These are phyloP conservation scores for Hydrolagus colliei DNA, from an alignment of 2,797 vertebrate species.

Conservation along the genomic window DNA sequence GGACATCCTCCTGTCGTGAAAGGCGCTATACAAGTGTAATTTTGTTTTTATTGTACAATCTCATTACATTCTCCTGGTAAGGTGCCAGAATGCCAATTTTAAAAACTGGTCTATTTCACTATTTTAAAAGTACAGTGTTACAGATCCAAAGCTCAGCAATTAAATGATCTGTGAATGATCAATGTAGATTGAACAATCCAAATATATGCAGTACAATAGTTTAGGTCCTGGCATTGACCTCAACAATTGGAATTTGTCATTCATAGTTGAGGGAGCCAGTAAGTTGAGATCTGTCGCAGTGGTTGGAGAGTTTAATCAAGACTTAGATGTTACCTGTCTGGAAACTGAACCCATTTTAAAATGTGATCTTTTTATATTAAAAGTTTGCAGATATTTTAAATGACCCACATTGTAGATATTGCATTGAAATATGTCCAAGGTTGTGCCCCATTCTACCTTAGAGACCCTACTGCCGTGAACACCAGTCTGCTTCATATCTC, in stretches of 20 bases:
- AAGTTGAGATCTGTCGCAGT: background rate
- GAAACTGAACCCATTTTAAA: background rate
- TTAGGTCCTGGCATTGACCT: background rate
- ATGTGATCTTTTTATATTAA: no score
- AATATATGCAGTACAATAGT: background rate
- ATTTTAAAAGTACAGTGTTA: background rate
- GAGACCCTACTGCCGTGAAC: no score
- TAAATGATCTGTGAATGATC: no score
- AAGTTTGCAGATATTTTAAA: no score
- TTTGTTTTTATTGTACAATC: no score
- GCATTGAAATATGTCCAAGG: no score
- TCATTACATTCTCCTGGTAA: background rate
- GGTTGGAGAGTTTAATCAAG: background rate
- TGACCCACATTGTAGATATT: no score
- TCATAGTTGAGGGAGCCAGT: background rate
- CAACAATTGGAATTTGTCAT: background rate
- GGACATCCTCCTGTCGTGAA: no score
- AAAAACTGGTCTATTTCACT: background rate
- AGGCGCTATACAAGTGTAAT: no score
- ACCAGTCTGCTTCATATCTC: no score
- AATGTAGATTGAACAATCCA: background rate
- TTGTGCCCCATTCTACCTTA: no score
- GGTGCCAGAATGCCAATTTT: background rate
- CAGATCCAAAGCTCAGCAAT: no score
- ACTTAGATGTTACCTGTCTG: background rate